These are phyloP conservation scores for Melospiza georgiana DNA, from an alignment of 2,113 vertebrate genomes.

Conservation along the genomic window DNA sequence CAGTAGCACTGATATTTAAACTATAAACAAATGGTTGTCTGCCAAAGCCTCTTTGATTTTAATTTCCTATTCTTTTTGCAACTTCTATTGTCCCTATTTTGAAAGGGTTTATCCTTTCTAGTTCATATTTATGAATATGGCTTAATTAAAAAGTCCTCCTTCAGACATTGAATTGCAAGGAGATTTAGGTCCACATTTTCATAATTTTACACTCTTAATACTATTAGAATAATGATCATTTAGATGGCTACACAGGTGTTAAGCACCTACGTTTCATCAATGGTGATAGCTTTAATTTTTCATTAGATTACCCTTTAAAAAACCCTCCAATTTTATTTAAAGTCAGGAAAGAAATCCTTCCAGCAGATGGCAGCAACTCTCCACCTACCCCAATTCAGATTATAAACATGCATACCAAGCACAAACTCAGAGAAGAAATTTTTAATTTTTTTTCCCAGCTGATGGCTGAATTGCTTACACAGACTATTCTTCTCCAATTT, in stretches of 20 bases:
- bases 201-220: not conserved
- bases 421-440: not conserved
- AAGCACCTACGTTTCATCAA: not conserved
- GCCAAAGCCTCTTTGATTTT: not conserved
- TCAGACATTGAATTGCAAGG: not conserved
- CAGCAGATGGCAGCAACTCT: constrained; percentile 68
- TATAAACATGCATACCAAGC: not conserved
- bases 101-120: not conserved
- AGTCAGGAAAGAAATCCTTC: not conserved
- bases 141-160: not conserved
- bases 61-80: accelerated
- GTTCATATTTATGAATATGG: not conserved
- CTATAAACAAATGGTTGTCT: accelerated
- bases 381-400: not conserved
- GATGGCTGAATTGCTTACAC: not conserved
- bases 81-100: not conserved
- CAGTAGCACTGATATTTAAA: not conserved
- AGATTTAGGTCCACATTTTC: not conserved
- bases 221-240: not conserved
- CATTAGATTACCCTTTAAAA: not conserved
- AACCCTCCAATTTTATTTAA: not conserved
- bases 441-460: not conserved
- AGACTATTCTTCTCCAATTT: not conserved
- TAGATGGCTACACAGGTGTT: not conserved
- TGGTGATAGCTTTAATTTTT: not conserved